Conservation (phyloP, 2,888 invertebrate species). For the Leistus spinibarbis region DNA sequence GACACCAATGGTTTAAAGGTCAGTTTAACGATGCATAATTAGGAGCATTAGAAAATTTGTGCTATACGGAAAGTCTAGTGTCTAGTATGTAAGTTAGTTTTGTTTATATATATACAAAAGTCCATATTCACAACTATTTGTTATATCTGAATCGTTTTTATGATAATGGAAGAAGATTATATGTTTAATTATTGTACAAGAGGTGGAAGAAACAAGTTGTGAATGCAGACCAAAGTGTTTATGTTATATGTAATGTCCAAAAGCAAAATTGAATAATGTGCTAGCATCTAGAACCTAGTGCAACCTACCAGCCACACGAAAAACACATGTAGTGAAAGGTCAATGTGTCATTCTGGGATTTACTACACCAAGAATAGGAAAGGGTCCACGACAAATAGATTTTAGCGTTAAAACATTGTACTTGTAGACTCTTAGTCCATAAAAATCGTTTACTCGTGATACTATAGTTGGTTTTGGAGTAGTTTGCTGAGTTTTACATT, state of each 20-base stretch:
- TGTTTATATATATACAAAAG: neutral
- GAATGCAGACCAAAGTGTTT: conserved; percentile 5
- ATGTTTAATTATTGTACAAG: neutral
- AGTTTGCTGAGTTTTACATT: no score
- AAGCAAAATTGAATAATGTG: conserved; percentile 19
- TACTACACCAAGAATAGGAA: conserved; percentile 33
- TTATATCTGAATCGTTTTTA: no score
- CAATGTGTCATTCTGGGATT: conserved; percentile 27
- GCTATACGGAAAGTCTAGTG: neutral
- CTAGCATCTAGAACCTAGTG: conserved; percentile 47
- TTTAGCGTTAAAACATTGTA: conserved; percentile 14
- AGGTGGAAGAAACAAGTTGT: neutral
- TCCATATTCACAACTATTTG: no score
- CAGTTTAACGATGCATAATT: no score
- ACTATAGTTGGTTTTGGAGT: neutral
- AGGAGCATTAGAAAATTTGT: no score
- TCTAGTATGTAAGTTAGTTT: neutral
- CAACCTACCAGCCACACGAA: conserved; percentile 61
- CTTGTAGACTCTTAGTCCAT: no score
- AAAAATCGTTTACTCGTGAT: no score
- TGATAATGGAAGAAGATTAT: neutral
- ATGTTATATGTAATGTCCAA: conserved; percentile 18
- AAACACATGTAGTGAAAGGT: conserved; percentile 51
- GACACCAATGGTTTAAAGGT: no score
- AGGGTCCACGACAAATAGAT: conserved; percentile 21